A percentile compares a stretch with the other conserved stretches of the same genome.
Conservation (phyloP, 2,797 vertebrate species). For the Heteromormyrus szaboi region DNA sequence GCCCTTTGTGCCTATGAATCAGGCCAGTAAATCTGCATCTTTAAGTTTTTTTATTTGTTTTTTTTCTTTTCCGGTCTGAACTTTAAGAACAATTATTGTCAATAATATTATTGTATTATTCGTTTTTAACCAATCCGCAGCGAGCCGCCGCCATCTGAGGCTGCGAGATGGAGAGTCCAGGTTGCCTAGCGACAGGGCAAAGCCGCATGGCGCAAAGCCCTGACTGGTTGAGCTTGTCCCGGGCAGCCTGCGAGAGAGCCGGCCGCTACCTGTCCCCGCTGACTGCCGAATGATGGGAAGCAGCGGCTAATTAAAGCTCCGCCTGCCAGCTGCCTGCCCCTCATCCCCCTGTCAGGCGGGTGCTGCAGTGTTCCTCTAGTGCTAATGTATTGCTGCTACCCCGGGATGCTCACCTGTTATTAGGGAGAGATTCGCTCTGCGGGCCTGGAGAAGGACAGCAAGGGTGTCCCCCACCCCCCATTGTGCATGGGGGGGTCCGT, state of each 20-base stretch:
- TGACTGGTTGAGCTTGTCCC: background rate
- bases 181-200: constrained; percentile 10
- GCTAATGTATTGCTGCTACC: background rate
- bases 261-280: background rate
- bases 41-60: background rate
- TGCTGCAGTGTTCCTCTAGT: background rate
- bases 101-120: background rate
- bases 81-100: background rate
- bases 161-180: background rate
- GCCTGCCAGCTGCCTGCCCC: background rate
- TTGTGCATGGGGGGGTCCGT: background rate
- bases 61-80: background rate
- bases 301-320: background rate
- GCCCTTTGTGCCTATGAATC: background rate
- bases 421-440: background rate
- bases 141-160: background rate
- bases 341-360: background rate
- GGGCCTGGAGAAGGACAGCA: background rate
- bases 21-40: background rate
- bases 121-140: background rate
- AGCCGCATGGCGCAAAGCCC: background rate
- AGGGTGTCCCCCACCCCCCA: background rate
- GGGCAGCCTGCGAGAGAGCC: background rate
- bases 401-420: background rate
- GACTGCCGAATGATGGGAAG: background rate